Conservation (phyloP, 2,888 invertebrate genomes). For the Glyphotaelius pellucidus region DNA sequence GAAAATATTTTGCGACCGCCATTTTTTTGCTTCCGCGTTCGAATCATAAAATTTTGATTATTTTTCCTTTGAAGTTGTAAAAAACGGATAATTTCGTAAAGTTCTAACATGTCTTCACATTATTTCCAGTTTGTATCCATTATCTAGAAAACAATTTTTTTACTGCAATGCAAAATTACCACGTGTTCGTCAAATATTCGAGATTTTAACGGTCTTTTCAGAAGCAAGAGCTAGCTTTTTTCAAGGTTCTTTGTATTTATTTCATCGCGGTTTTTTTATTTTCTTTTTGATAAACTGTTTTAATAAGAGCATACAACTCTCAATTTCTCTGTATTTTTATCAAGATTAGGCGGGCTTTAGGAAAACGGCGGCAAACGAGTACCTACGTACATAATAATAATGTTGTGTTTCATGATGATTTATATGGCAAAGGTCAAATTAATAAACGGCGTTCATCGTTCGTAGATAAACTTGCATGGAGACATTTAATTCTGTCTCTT, state of each 20-base stretch:
- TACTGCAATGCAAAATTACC: not conserved
- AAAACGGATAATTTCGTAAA: not conserved
- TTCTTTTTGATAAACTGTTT: not conserved
- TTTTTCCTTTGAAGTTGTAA: not conserved
- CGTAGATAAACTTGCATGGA: constrained; percentile 19
- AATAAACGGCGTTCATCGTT: constrained; percentile 13
- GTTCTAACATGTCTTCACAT: not conserved
- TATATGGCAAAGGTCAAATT: constrained; percentile 10
- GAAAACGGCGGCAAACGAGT: not conserved
- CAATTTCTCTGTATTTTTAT: not conserved
- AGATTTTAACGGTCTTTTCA: not conserved
- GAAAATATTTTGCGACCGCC: constrained; percentile 9
- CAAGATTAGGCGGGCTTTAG: not conserved
- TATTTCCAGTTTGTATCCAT: not conserved
- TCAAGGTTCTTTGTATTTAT: not conserved
- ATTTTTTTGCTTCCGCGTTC: constrained; percentile 18
- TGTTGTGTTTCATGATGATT: constrained; percentile 4
- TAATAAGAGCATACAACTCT: not conserved
- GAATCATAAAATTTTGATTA: not conserved
- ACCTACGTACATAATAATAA: not conserved
- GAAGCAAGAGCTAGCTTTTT: not conserved
- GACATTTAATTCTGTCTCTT: not conserved
- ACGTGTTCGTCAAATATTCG: not conserved
- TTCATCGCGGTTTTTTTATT: not conserved
- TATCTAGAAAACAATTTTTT: not conserved